phyloP scores from a whole-genome alignment of 1,140 invertebrate genomes.

The Musca vetustissima region DNA sequence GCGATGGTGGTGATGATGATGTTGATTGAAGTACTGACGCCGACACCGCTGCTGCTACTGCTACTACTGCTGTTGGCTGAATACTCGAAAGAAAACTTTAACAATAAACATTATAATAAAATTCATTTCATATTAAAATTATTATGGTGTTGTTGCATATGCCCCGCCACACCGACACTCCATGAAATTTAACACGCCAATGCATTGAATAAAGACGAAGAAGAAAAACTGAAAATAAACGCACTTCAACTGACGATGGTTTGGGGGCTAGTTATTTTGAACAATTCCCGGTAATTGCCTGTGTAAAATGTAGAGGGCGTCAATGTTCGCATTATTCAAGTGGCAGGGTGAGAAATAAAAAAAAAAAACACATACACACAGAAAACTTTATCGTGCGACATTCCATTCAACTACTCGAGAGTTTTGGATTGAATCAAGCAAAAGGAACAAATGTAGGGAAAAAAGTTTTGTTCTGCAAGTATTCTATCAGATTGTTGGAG shows the following conservation, averaged over 20 bases:
- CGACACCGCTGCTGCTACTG: not conserved
- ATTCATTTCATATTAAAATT: constrained; percentile 24
- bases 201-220: not conserved
- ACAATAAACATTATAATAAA: constrained; percentile 25
- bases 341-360: not conserved
- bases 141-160: constrained; percentile 13
- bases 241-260: no score
- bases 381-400: no score
- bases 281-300: constrained; percentile 13
- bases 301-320: constrained; percentile 11
- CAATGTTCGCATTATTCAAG: constrained; percentile 20
- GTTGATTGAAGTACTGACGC: constrained; percentile 15
- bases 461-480: no score
- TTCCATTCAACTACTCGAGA: no score
- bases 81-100: constrained; percentile 20
- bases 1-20: not conserved
- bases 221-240: constrained; percentile 1
- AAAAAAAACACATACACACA: no score
- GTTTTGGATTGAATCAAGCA: no score
- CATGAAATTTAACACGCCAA: no score
- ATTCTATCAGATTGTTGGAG: no score
- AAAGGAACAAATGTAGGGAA: no score
- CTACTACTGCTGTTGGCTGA: not conserved
- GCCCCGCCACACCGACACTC: not conserved
- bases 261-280: not conserved